A percentile compares a stretch with the other conserved stretches of the same genome.
Conservation (phyloP, 2,888 invertebrate species). For the Lymantria dispar region DNA sequence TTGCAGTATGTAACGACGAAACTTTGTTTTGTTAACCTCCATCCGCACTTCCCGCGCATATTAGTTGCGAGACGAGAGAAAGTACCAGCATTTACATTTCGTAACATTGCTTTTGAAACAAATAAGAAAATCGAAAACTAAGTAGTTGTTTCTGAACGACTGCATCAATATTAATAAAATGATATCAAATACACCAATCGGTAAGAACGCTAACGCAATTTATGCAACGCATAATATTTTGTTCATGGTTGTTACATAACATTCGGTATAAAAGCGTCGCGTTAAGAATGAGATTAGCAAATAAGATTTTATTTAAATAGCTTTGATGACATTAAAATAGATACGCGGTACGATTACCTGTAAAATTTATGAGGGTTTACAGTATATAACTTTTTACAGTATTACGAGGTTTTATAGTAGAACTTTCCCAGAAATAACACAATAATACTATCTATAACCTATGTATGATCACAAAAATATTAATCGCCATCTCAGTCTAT, state of each 20-base stretch:
- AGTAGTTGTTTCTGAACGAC: conserved; percentile 30
- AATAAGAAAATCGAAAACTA: conserved; percentile 56
- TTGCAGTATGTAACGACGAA: conserved; percentile 56
- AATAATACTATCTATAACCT: too few relatives aligned
- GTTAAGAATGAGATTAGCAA: conserved; percentile 18
- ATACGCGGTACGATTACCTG: conserved; percentile 1
- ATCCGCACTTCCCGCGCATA: conserved; percentile 58
- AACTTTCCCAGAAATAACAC: too few relatives aligned
- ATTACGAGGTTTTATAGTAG: too few relatives aligned
- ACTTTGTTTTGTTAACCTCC: conserved; percentile 78
- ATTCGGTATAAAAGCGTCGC: conserved; percentile 13
- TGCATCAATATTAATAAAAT: conserved; percentile 25
- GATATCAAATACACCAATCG: conserved; percentile 31
- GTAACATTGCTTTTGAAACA: conserved; percentile 62
- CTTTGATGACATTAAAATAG: conserved; percentile 14
- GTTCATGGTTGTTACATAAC: conserved; percentile 23
- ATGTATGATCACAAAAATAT: too few relatives aligned
- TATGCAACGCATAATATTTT: conserved; percentile 24
- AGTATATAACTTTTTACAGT: too few relatives aligned
- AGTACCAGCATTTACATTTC: conserved; percentile 62
- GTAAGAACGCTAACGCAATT: conserved; percentile 29
- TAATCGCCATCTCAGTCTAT: too few relatives aligned
- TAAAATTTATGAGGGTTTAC: too few relatives aligned
- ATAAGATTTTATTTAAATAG: conserved; percentile 17
- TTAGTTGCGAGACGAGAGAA: conserved; percentile 72